These are phyloP conservation scores for Chrysolina oricalcia DNA, from an alignment of 2,888 invertebrate species.

Conservation along the genomic window DNA sequence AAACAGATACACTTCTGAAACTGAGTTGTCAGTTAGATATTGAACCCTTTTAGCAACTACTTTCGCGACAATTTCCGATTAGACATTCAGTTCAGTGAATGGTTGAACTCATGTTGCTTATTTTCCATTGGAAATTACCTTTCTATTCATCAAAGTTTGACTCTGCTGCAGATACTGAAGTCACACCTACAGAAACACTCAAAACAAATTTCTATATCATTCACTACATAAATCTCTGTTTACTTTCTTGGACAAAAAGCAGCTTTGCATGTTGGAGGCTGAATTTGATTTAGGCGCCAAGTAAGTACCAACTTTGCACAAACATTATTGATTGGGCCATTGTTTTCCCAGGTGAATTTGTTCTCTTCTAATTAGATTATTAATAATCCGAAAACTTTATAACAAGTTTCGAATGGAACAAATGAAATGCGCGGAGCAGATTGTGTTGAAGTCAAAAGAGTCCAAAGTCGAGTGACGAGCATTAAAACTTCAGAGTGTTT, in stretches of 20 bases:
- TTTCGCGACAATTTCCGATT: too few species aligned
- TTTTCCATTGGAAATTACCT: neutral
- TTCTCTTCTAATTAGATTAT: constrained; percentile 25
- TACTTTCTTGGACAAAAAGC: constrained; percentile 14
- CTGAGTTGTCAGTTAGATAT: too few species aligned
- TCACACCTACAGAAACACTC: neutral
- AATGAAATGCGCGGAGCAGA: constrained; percentile 7
- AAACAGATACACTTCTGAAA: too few species aligned
- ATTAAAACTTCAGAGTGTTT: neutral
- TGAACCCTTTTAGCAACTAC: too few species aligned
- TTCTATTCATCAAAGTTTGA: neutral
- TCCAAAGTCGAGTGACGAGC: constrained; percentile 13
- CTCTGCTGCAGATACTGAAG: neutral
- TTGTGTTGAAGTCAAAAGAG: constrained; percentile 20
- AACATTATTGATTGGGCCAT: constrained; percentile 29
- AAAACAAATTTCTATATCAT: neutral
- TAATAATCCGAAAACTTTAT: constrained; percentile 26
- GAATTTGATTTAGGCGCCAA: constrained; percentile 13
- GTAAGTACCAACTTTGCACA: constrained; percentile 13
- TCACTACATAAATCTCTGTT: neutral
- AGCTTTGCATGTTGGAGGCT: neutral
- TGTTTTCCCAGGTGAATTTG: constrained; percentile 35
- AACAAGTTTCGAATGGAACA: constrained; percentile 23
- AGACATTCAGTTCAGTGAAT: neutral
- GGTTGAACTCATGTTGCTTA: neutral